Conservation (phyloP, 2,888 invertebrate genomes). For the Notodonta dromedarius region DNA sequence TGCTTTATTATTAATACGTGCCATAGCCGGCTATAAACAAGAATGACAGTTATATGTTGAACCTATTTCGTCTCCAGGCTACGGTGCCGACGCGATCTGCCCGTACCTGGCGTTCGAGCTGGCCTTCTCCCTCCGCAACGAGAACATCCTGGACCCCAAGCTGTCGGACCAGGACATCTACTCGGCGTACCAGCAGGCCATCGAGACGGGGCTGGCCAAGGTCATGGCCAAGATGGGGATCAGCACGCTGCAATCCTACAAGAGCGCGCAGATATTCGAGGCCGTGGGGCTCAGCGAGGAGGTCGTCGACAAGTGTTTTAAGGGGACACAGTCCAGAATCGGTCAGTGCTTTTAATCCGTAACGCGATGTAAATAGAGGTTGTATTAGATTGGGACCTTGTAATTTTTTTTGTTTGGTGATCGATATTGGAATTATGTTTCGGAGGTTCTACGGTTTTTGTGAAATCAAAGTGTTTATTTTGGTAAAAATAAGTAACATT, state of each 20-base stretch:
- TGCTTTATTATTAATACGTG: too few species aligned
- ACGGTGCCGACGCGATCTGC: slow-evolving; percentile 99
- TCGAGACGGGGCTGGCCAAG: slow-evolving; percentile 90
- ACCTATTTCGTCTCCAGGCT: slow-evolving; percentile 72
- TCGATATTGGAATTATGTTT: too few species aligned
- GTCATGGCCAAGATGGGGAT: slow-evolving; percentile 99
- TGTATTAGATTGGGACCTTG: too few species aligned
- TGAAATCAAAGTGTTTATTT: too few species aligned
- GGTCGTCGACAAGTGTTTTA: slow-evolving; percentile 97
- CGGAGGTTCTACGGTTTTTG: too few species aligned
- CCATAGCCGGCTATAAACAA: too few species aligned
- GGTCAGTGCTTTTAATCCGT: slow-evolving; percentile 56
- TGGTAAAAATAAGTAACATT: too few species aligned
- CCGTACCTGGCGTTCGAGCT: slow-evolving; percentile 98
- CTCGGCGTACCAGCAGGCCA: slow-evolving; percentile 94
- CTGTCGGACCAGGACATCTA: slow-evolving; percentile 93
- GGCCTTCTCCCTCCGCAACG: slow-evolving; percentile 92
- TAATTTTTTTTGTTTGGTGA: too few species aligned
- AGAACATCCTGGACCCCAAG: slow-evolving; percentile 91
- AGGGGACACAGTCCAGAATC: slow-evolving; percentile 87
- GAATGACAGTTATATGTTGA: too few species aligned
- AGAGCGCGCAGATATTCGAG: slow-evolving; percentile 99
- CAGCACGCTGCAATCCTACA: slow-evolving; percentile 98
- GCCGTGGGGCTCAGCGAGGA: slow-evolving; percentile 97
- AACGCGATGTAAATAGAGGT: too few species aligned